Conservation (phyloP, 2,113 vertebrate species). For the Daphoenositta chrysoptera region DNA sequence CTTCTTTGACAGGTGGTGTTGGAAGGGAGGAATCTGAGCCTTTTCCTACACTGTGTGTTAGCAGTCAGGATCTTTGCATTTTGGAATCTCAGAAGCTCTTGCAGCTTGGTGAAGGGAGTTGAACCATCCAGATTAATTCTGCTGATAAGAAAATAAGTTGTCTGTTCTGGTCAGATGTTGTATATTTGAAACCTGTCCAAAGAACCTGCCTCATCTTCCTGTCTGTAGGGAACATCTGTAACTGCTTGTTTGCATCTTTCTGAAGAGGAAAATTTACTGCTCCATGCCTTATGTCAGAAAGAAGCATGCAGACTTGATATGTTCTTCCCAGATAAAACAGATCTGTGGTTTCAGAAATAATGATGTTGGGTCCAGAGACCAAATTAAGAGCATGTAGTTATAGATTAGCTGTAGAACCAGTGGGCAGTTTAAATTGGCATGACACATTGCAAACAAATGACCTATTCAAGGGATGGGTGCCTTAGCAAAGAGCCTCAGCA, state of each 20-base stretch:
- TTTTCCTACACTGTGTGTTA: not conserved
- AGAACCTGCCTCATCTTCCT: not conserved
- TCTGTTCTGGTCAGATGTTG: not conserved
- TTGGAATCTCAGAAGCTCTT: not conserved
- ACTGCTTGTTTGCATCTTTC: not conserved
- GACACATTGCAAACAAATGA: not conserved
- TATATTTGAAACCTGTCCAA: not conserved
- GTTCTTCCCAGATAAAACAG: not conserved
- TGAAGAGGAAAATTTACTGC: not conserved
- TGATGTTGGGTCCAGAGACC: not conserved
- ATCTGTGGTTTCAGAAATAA: not conserved
- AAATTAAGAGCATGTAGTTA: not conserved
- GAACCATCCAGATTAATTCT: not conserved
- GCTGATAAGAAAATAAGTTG: not conserved
- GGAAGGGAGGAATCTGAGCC: not conserved
- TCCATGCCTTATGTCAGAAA: not conserved
- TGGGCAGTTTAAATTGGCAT: not conserved
- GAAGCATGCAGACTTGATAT: not conserved
- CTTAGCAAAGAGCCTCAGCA: not conserved
- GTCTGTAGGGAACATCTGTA: fast-evolving
- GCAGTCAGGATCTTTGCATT: not conserved
- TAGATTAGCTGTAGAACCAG: not conserved
- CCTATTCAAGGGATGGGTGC: not conserved
- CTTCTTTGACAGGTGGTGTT: not conserved
- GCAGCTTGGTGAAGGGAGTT: not conserved